Percentiles rank a stretch among this genome's conserved stretches.
Evolutionary conservation across 2,113 vertebrate species (phyloP).

Genomic region (Microcebus lehilahytsara): DNA sequence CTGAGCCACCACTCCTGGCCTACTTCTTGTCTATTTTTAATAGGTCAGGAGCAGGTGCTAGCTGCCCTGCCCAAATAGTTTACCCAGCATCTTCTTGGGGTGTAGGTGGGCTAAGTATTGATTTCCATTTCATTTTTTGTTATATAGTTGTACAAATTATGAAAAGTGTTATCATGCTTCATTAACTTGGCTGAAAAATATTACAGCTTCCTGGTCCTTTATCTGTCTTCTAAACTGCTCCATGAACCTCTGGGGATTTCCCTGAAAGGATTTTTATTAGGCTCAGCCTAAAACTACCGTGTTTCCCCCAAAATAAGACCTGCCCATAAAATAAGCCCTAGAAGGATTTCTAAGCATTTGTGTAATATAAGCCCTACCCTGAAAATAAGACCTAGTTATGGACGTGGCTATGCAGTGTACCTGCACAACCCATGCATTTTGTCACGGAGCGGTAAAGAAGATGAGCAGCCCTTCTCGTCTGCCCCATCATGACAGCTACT

Average conservation of each 20-base stretch:
- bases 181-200: not conserved
- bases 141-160: not conserved
- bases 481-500: too few species aligned
- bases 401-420: too few species aligned
- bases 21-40: not conserved
- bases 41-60: not conserved
- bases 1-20: too few species aligned
- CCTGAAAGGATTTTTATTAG: not conserved
- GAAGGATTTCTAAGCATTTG: too few species aligned
- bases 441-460: too few species aligned
- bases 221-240: not conserved
- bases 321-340: too few species aligned
- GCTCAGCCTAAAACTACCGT: not conserved
- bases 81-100: not conserved
- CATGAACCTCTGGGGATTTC: not conserved
- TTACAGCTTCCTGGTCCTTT: not conserved
- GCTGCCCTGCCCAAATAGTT: not conserved
- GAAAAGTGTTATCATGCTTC: not conserved
- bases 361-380: too few species aligned
- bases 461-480: too few species aligned
- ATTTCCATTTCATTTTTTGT: not conserved
- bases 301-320: too few species aligned
- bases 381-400: too few species aligned
- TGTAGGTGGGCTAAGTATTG: not conserved
- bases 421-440: too few species aligned